Percentiles rank a stretch among this genome's conserved stretches.
These are phyloP conservation scores for Eucera pruinosa DNA, from an alignment of 2,888 invertebrate species.

Conservation along the genomic window DNA sequence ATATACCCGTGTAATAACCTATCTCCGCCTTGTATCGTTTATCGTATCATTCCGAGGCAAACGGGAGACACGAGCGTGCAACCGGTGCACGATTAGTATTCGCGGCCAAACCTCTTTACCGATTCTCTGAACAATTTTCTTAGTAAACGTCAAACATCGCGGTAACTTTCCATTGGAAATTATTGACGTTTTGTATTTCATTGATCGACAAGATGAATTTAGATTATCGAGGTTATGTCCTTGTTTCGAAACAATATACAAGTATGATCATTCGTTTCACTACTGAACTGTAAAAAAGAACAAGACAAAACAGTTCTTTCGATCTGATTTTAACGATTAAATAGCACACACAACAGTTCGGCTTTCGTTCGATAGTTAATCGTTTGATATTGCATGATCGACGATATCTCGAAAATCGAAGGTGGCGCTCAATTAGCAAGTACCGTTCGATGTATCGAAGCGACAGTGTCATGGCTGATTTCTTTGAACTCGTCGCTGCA, in stretches of 20 bases:
- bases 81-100: slow-evolving; percentile 35
- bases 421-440: slow-evolving; percentile 15
- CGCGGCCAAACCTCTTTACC: slow-evolving; percentile 21
- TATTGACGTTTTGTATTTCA: neutral
- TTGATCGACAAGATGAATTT: neutral
- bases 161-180: slow-evolving; percentile 11
- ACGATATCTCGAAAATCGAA: slow-evolving; percentile 7
- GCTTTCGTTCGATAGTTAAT: neutral
- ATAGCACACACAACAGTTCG: neutral
- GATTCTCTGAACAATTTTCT: slow-evolving; percentile 24
- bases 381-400: neutral
- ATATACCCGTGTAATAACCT: slow-evolving; percentile 51
- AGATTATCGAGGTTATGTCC: neutral
- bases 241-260: neutral
- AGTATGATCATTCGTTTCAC: no score
- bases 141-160: slow-evolving; percentile 13
- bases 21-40: slow-evolving; percentile 53
- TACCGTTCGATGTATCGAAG: slow-evolving; percentile 4
- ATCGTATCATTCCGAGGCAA: slow-evolving; percentile 43
- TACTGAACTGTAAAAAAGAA: neutral
- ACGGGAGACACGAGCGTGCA: slow-evolving; percentile 23
- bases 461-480: neutral
- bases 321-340: neutral
- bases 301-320: neutral
- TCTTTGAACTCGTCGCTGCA: neutral